Base-by-base conservation (phyloP, 1,140 invertebrate genomes). In the Cardiocondyla obscurior region DNA sequence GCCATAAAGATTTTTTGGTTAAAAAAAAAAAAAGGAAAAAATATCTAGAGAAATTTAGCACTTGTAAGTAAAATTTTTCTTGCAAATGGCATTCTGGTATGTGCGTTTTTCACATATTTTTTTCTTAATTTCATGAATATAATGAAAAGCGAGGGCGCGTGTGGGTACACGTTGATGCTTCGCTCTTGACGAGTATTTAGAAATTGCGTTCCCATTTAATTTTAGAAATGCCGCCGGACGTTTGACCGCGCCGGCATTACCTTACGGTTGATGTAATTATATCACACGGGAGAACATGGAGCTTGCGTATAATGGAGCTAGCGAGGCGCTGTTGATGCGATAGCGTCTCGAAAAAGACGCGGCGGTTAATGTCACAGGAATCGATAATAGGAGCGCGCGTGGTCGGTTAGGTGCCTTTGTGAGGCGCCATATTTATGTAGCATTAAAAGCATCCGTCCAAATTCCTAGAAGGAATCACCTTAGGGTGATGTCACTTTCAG, bases 341-440 rank as follows among this genome's bases (percentile, higher is more conserved):
- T 81, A 42, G 65, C 33, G 70, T 46, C 81, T 46, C 81, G 83
- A 67, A 67, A 86, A 83, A 86, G 79, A 73, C 64, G 39, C n/a
- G 49, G 19, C n/a, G 81, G 85, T 86, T 87, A 86, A 86, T 51
- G 72, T 62, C 30, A 67, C 44, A 19, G 22, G 67, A 82, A 83
- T 79, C 85, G 70, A 87, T 86, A 86, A 77, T 30, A 55, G 49
- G 81, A 70, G 83, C 51, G 55, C 67, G 70, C 62, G 49, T 82
- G 67, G 33, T 65, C 12, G 70, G n/a, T n/a, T n/a, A n/a, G n/a
- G 33, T 49, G 55, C 73, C 46, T 83, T 76, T 82, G 2, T 30
- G 44, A 57, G 22, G 33, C 49, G 22, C 57, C 57, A 60, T 83
- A 55, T 64, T 67, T 67, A 77, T 16, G 73, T 49, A 25, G 39